Evolutionary conservation across 2,113 vertebrate genomes (phyloP), one percentile per base, ranked within the genome.

Genomic region (Cryptoleucopteryx plumbea): DNA sequence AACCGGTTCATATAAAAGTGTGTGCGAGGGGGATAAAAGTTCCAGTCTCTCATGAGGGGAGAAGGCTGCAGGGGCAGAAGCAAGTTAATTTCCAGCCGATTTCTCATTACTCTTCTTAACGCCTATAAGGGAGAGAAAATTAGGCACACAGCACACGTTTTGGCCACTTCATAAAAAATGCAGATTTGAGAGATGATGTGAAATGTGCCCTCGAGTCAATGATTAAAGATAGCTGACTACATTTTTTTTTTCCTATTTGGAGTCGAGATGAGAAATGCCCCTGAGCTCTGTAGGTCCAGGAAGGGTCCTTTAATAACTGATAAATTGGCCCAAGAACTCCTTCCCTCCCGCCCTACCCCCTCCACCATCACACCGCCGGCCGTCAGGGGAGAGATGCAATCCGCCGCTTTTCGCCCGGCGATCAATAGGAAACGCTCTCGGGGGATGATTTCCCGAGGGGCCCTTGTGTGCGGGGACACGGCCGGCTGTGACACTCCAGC

Each of bases 121-220:
- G 95, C 95, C 92, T 96, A 48, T 90, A 71, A 97, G 93, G 96
- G 97, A 97, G 92, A 98, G 95, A 97, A 97, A 92, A 96, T 97
- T 97, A 96, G 94, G 97, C 96, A 97, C 82, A 94, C 97, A 97
- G 95, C 96, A 97, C 97, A 98, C 97, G 97, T 97, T 97, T 96
- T 95, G 89, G 96, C 96, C 95, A 98, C 95, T 98, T 98, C 98
- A 98, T 98, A 98, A 98, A 98, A 98, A 98, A 99, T 99, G 98
- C 98, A 99, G 98, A 98, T 99, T 98, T 98, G 91, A 85, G 95
- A 97, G 97, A 98, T 98, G 98, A 98, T 98, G 98, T 98, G 98
- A 98, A 98, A 98, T 98, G 97, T 99, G 98, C 98, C 98, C 99
- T 91, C 97, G 96, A 98, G 98, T 98, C 98, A 95, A 96, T 97